Percentiles rank a stretch among this genome's conserved stretches.
Conservation (phyloP, 2,797 vertebrate species). For the Notolabrus celidotus region DNA sequence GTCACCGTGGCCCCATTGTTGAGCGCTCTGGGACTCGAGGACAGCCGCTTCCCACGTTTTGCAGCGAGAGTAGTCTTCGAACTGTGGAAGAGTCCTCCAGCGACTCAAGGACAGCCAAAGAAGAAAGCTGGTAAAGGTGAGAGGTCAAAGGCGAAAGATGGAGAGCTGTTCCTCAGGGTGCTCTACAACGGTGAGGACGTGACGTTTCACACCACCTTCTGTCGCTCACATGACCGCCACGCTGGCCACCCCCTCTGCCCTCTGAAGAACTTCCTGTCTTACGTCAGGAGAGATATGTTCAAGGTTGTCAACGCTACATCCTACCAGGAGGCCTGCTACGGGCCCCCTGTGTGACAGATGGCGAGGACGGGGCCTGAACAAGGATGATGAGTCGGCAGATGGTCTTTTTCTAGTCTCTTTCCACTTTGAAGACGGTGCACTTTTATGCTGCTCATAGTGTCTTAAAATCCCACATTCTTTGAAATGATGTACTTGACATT, state of each 20-base stretch:
- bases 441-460: constrained; percentile 50
- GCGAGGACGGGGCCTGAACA: constrained; percentile 8
- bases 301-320: constrained; percentile 88
- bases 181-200: constrained; percentile 97
- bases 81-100: constrained; percentile 89
- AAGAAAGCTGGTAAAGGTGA: constrained; percentile 49
- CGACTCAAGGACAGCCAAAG: constrained; percentile 5
- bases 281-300: constrained; percentile 94
- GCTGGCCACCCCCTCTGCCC: constrained; percentile 91
- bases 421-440: constrained; percentile 43
- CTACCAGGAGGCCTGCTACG: constrained; percentile 92
- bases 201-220: constrained; percentile 95
- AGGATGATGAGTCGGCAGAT: constrained; percentile 12
- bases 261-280: constrained; percentile 91
- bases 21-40: constrained; percentile 92
- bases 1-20: constrained; percentile 95
- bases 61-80: constrained; percentile 96
- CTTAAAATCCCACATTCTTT: constrained; percentile 28
- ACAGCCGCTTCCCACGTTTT: constrained; percentile 93
- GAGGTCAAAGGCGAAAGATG: constrained; percentile 68
- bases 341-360: constrained; percentile 55
- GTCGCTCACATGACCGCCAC: constrained; percentile 83
- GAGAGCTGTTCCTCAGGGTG: constrained; percentile 89
- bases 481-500: constrained; percentile 37
- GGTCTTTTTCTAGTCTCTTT: constrained; percentile 31